Evolutionary conservation across 2,888 invertebrate species (phyloP).

Genomic region (Campaea margaritaria): DNA sequence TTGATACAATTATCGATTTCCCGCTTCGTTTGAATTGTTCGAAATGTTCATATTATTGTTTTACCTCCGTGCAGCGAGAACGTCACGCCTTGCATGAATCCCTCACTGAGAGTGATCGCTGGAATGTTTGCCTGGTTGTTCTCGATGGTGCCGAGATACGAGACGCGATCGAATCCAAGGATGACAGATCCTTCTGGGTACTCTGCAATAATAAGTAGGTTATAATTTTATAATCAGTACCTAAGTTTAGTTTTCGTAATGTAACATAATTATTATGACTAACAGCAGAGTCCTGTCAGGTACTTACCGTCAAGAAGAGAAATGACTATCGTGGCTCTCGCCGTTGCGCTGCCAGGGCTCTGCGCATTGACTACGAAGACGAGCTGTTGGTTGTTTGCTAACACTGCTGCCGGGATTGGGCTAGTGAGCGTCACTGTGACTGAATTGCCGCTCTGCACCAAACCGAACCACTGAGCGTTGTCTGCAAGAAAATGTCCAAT

Average conservation of each 20-base stretch:
- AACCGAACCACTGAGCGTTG: constrained; percentile 38
- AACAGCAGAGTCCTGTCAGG: neutral
- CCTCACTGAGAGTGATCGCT: constrained; percentile 45
- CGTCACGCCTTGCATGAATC: constrained; percentile 42
- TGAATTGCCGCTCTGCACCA: constrained; percentile 30
- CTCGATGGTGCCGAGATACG: constrained; percentile 45
- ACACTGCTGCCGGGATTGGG: constrained; percentile 43
- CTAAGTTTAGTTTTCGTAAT: too few relatives aligned
- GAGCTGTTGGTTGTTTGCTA: constrained; percentile 41
- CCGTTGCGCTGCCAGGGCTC: constrained; percentile 27
- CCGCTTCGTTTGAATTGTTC: neutral
- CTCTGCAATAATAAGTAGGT: neutral
- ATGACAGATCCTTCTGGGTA: constrained; percentile 16
- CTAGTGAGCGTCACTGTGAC: constrained; percentile 30
- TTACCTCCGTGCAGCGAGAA: constrained; percentile 50
- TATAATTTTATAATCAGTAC: too few relatives aligned
- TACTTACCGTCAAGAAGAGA: constrained; percentile 26
- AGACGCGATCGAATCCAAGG: constrained; percentile 43
- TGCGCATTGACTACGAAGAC: constrained; percentile 43
- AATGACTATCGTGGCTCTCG: constrained; percentile 44
- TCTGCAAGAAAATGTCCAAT: constrained; percentile 9
- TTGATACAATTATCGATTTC: too few relatives aligned
- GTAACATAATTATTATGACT: too few relatives aligned
- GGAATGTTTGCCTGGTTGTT: constrained; percentile 33
- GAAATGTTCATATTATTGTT: neutral